Base-by-base conservation (phyloP, 2,888 invertebrate genomes). In the Petrolisthes cinctipes region DNA sequence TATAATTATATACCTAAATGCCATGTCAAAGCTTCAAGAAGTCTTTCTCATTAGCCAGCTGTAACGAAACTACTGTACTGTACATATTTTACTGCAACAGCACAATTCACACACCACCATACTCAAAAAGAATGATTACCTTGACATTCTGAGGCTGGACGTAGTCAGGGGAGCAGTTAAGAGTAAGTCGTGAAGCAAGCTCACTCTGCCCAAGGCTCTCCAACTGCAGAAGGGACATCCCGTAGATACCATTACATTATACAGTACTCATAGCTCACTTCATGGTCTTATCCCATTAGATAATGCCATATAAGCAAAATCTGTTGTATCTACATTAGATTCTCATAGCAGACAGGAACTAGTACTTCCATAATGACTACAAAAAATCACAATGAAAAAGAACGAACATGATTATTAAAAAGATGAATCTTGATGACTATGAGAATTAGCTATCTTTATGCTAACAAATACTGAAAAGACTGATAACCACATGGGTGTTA, bases 201-300 rank as follows among this genome's bases (percentile, higher is more conserved):
- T 97, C 97, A 54, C 95, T 94, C 93, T 97, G 97, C 78, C 95
- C 95, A 83, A 97, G 93, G 90, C 95, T 95, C 92, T 97, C 97
- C 92, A 97, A 93, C 97, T 97, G 93, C 76, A 94, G 94, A 85
- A n/a, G 4, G 20, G 1, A 71, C 37, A 37, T 37, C 37, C 37
- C 37, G 2, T 37, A 37, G 37, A 37, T 37, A 37, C 37, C 37
- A 37, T 37, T 37, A 37, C 37, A 37, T 37, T 37, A 2, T 37
- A 37, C 2, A 37, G 37, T 37, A 37, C 37, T 37, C 37, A 37
- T 37, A 37, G 37, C 1, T 37, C 37, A 37, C 37, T 37, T 37
- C 37, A 37, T 37, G 37, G 37, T 37, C 37, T 37, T 37, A 37
- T 37, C 37, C 37, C 37, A 37, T 37, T 37, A 37, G 37, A 37